phyloP scores from a whole-genome alignment of 2,888 invertebrate genomes.

The Ramazzottius varieornatus region DNA sequence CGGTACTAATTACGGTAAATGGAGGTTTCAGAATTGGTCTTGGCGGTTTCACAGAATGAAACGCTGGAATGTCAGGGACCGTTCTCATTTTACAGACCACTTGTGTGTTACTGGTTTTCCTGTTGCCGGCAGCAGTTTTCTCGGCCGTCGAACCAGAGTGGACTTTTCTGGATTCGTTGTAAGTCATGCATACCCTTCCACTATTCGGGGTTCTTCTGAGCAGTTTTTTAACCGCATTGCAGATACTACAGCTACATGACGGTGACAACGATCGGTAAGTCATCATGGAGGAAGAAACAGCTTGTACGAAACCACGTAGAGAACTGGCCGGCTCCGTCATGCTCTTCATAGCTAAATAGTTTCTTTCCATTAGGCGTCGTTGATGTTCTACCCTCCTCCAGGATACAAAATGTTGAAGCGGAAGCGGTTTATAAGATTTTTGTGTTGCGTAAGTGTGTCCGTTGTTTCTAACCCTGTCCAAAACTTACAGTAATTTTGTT shows the following conservation, averaged over 20 bases:
- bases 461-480: not conserved
- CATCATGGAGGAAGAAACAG: not conserved
- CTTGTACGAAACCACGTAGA: no score
- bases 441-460: not conserved
- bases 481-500: not conserved
- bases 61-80: no score
- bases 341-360: not conserved
- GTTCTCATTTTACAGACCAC: not conserved
- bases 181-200: conserved; percentile 17
- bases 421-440: not conserved
- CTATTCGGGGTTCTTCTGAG: not conserved
- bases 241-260: conserved; percentile 1
- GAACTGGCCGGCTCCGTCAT: no score
- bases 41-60: conserved; percentile 13
- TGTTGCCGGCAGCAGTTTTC: conserved; percentile 48
- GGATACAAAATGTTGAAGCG: not conserved
- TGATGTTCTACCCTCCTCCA: not conserved
- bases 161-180: conserved; percentile 59
- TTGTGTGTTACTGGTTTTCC: conserved; percentile 34
- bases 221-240: not conserved
- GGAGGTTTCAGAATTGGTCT: conserved; percentile 3
- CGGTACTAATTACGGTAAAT: conserved; percentile 5
- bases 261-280: not conserved
- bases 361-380: not conserved
- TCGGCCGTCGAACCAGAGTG: conserved; percentile 47